phyloP scores from a whole-genome alignment of 2,113 vertebrate species.

The Buteo buteo region DNA sequence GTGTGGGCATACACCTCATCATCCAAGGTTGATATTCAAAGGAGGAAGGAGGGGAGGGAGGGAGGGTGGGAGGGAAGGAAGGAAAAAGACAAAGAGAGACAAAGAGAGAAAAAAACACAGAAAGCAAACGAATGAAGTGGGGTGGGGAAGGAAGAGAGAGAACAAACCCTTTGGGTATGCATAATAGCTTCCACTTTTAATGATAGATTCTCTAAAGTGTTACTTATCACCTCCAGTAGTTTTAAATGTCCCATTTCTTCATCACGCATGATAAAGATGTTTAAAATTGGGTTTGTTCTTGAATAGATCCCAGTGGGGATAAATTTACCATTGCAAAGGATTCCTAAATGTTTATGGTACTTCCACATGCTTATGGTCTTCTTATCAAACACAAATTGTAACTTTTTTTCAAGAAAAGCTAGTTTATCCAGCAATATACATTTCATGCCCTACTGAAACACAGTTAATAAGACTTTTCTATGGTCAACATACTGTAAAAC shows the following conservation, averaged over 20 bases:
- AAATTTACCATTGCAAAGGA: neutral
- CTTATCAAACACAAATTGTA: neutral
- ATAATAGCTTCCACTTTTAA: neutral
- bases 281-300: neutral
- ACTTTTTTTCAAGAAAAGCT: neutral
- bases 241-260: neutral
- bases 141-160: fast-evolving
- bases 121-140: neutral
- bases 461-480: neutral
- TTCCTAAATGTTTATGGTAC: neutral
- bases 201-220: neutral
- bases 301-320: neutral
- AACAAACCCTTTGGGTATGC: neutral
- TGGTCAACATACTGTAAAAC: neutral
- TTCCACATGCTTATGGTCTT: neutral
- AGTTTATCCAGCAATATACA: neutral
- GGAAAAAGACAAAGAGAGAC: neutral
- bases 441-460: neutral
- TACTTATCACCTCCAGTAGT: neutral
- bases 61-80: fast-evolving
- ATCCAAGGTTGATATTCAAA: neutral
- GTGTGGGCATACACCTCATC: neutral
- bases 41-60: neutral
- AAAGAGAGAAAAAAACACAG: neutral
- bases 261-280: neutral